Conservation (phyloP, 2,113 vertebrate species). For the Riparia riparia region DNA sequence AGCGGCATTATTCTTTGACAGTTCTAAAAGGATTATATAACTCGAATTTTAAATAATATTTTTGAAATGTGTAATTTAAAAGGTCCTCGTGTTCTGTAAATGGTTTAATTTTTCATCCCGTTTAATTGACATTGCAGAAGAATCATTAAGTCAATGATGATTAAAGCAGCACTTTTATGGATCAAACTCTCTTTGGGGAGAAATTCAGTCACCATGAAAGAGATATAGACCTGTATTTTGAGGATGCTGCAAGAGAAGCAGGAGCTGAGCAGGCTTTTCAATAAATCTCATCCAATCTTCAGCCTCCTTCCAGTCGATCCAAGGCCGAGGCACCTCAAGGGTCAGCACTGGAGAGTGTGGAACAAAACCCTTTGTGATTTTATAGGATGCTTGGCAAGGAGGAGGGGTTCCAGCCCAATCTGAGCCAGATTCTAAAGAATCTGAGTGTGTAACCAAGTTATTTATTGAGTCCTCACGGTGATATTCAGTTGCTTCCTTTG, state of each 20-base stretch:
- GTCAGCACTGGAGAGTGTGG: neutral
- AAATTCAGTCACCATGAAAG: neutral
- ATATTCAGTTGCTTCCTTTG: neutral
- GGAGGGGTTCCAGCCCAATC: neutral
- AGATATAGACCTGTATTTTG: neutral
- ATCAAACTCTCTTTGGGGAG: constrained; percentile 54
- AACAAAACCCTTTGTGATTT: neutral
- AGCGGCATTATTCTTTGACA: constrained; percentile 73
- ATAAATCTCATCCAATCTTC: neutral
- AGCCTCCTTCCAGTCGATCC: neutral
- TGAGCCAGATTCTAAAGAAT: neutral
- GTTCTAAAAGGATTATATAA: constrained; percentile 75
- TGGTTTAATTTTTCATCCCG: constrained; percentile 61
- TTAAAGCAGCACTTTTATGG: constrained; percentile 30
- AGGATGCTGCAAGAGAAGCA: neutral
- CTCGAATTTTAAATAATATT: constrained; percentile 68
- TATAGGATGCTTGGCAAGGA: neutral
- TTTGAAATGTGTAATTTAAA: constrained; percentile 75
- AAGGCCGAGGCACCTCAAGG: neutral
- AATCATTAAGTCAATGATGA: constrained; percentile 50
- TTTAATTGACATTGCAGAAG: constrained; percentile 53
- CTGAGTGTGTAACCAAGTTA: neutral
- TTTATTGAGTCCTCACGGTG: neutral
- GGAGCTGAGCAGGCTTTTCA: neutral
- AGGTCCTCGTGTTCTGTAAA: constrained; percentile 54